Evolutionary conservation across 1,140 invertebrate genomes (phyloP).

Genomic region (Carcinoscorpius rotundicauda): DNA sequence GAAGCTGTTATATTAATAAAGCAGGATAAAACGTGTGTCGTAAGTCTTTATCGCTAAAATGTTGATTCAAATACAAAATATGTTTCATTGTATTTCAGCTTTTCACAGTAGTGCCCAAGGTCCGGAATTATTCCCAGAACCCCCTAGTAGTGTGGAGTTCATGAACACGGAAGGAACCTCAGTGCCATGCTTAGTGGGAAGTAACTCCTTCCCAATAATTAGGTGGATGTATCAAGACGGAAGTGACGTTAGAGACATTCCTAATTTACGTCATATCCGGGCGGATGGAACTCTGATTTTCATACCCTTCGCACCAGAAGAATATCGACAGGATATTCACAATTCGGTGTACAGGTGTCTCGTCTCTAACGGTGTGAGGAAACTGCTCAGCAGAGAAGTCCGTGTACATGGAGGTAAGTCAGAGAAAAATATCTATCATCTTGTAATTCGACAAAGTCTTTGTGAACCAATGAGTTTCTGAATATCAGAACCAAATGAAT

Average conservation of each 20-base stretch:
- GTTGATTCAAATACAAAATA: too few species aligned
- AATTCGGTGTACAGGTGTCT: not conserved
- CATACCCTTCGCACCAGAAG: not conserved
- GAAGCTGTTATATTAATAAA: too few species aligned
- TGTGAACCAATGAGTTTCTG: too few species aligned
- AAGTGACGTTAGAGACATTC: not conserved
- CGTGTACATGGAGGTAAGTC: not conserved
- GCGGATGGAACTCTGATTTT: not conserved
- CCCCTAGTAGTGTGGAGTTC: not conserved
- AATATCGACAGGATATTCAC: not conserved
- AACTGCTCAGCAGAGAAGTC: not conserved
- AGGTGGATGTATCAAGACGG: not conserved
- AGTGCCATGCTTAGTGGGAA: not conserved
- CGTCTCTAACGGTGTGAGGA: not conserved
- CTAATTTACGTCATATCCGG: not conserved
- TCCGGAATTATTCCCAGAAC: not conserved
- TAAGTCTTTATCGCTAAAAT: too few species aligned
- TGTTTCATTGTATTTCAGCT: too few species aligned
- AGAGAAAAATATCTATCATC: too few species aligned
- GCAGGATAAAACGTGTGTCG: too few species aligned
- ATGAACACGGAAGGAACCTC: not conserved
- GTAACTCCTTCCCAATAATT: not conserved
- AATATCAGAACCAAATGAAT: too few species aligned
- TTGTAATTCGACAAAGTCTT: too few species aligned
- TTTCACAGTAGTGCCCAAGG: too few species aligned